Percentiles rank a stretch among this genome's conserved stretches.
These are phyloP conservation scores for Eupithecia vulgata DNA, from an alignment of 2,888 invertebrate species.

Conservation along the genomic window DNA sequence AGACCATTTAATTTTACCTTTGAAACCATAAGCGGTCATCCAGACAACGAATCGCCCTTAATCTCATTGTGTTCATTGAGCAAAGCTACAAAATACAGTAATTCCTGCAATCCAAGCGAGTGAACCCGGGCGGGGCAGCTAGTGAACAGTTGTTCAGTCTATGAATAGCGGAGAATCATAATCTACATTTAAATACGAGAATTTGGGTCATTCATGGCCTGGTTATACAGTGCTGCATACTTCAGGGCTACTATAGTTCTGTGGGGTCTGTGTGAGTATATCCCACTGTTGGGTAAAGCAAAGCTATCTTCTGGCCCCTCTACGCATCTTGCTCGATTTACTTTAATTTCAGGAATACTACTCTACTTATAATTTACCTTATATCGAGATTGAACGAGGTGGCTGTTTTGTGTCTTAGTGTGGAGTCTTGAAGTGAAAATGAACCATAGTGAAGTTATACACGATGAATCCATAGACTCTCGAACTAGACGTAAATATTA, in stretches of 20 bases:
- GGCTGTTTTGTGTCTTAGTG: not conserved
- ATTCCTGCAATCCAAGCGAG: not conserved
- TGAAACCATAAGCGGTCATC: not conserved
- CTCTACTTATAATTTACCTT: too few relatives aligned
- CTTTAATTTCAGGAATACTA: too few relatives aligned
- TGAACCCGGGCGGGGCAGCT: not conserved
- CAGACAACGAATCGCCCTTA: not conserved
- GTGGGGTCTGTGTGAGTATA: not conserved
- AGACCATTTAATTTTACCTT: not conserved
- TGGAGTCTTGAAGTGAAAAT: too few relatives aligned
- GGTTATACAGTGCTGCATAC: slow-evolving; percentile 1
- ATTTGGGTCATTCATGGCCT: slow-evolving; percentile 9
- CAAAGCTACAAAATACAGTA: not conserved
- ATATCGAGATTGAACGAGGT: not conserved
- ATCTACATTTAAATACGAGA: slow-evolving; percentile 24
- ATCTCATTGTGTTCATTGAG: not conserved
- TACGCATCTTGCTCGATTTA: not conserved
- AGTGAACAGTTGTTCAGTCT: slow-evolving; percentile 10
- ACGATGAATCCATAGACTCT: too few relatives aligned
- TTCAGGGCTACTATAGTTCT: not conserved
- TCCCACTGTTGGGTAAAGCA: not conserved
- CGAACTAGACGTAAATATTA: not conserved
- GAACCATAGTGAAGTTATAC: too few relatives aligned
- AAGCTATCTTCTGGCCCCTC: not conserved
- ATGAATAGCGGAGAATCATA: slow-evolving; percentile 23